Base-by-base conservation (phyloP, 2,113 vertebrate species). In the Nibea coibor region DNA sequence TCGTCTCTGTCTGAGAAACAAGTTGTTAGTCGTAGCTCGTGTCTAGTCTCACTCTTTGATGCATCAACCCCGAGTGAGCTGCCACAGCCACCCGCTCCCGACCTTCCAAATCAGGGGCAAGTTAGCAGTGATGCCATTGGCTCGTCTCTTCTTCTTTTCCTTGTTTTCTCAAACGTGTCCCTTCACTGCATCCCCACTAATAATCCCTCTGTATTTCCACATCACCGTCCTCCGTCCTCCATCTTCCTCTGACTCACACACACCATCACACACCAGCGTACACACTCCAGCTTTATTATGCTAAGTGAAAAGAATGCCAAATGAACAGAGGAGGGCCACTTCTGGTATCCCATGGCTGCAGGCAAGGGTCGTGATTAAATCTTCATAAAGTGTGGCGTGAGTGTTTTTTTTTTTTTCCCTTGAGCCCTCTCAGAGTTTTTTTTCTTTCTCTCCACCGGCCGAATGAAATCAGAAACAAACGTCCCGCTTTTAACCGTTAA, bases 1-100 rank as follows among this genome's bases (percentile, higher is more conserved):
- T 89, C 75, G 75, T 78, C 75, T 80, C 82, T 24, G 83, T 88
- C 87, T 87, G 89, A 79, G 81, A 86, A 92, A 87, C 89, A 88
- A 90, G 86, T 85, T 88, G 82, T 91, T 91, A 88, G 89, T 81
- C 59, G 50, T 26, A 73, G 70, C 59, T 43, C 80, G 70, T 80
- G 87, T 92, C 75, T 87, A 31, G 63, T 80, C 80, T 87, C 10
- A 4, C 62, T 42, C 79, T 92, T 91, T 92, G 87, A 91, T 87
- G 87, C 86, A 35, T 77, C 78, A 64, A 75, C 81, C 81, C 57
- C 3, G 48, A 39, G 50, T 76, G 84, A 81, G 74, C 84, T 76
- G 68, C 82, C 77, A 58, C 69, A 82, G 68, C 65, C 80, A n/a
- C 76, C 66, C 42, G 5, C 51, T 79, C 67, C 67, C 57, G 42